These are phyloP conservation scores for Tylochromis polylepis DNA, from an alignment of 2,113 vertebrate genomes.

Conservation along the genomic window DNA sequence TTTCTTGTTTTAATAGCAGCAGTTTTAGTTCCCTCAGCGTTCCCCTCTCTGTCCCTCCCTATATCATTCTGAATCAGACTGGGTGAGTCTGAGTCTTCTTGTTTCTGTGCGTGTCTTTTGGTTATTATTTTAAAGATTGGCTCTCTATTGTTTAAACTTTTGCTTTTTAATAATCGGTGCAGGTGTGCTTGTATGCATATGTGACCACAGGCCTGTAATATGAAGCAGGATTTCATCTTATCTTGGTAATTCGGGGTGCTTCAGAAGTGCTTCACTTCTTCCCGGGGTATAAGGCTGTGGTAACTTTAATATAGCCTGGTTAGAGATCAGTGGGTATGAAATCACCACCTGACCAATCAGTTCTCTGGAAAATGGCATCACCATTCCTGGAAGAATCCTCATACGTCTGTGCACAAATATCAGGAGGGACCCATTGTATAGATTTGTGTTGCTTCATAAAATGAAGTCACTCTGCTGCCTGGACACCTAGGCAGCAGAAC, in stretches of 20 bases:
- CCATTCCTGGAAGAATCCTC: background rate
- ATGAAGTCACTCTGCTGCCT: background rate
- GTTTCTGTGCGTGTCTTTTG: background rate
- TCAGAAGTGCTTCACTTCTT: background rate
- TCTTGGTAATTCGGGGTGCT: background rate
- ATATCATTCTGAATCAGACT: background rate
- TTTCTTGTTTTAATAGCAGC: background rate
- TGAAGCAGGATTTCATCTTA: background rate
- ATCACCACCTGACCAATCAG: background rate
- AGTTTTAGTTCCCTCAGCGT: background rate
- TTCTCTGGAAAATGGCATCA: background rate
- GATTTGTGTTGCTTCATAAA: background rate
- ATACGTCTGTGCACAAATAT: background rate
- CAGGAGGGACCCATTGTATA: background rate
- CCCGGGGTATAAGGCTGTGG: background rate
- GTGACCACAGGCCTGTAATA: background rate
- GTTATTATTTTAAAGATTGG: background rate
- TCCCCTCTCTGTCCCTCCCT: background rate
- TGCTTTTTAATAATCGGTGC: background rate
- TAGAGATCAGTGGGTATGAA: background rate
- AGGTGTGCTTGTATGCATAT: background rate
- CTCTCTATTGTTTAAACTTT: background rate
- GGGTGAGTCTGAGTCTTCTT: background rate
- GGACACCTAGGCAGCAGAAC: background rate
- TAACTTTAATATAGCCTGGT: background rate